A percentile compares a stretch with the other conserved stretches of the same genome.
phyloP scores from a whole-genome alignment of 2,888 invertebrate species.

The Tribolium freemani region DNA sequence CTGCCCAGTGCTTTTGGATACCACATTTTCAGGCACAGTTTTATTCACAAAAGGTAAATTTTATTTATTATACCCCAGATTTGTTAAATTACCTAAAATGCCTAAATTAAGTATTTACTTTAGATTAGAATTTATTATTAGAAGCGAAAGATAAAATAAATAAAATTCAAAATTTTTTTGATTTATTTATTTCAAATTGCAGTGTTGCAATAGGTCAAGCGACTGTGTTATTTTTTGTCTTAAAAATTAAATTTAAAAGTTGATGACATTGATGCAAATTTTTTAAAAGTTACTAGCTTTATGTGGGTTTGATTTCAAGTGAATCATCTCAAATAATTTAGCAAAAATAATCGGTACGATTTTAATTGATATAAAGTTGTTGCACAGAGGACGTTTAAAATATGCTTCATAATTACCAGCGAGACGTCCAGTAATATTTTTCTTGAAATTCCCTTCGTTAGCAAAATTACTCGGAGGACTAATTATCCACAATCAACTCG shows the following conservation, averaged over 20 bases:
- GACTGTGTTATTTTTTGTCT: constrained; percentile 1
- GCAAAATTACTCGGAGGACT: background rate
- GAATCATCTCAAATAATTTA: constrained; percentile 4
- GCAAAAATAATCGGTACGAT: background rate
- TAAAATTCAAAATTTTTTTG: background rate
- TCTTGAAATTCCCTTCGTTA: background rate
- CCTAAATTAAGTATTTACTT: no score
- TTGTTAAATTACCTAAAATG: background rate
- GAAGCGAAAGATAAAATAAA: background rate
- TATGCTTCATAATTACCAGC: background rate
- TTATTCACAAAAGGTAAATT: constrained; percentile 28
- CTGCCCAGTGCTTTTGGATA: constrained; percentile 45
- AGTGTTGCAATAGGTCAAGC: constrained; percentile 35
- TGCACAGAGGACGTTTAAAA: no score
- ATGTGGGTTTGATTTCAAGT: background rate
- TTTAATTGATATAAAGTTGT: background rate
- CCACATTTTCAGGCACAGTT: background rate
- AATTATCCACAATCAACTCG: constrained; percentile 2
- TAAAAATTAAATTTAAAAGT: constrained; percentile 31
- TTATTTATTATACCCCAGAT: no score
- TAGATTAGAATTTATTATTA: no score
- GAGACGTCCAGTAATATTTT: background rate
- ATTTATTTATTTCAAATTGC: no score
- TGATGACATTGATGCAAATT: constrained; percentile 41
- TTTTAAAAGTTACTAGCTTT: constrained; percentile 25